A percentile compares a stretch with the other conserved stretches of the same genome.
phyloP scores from a whole-genome alignment of 2,888 invertebrate genomes.

The Ypsolopha sequella region DNA sequence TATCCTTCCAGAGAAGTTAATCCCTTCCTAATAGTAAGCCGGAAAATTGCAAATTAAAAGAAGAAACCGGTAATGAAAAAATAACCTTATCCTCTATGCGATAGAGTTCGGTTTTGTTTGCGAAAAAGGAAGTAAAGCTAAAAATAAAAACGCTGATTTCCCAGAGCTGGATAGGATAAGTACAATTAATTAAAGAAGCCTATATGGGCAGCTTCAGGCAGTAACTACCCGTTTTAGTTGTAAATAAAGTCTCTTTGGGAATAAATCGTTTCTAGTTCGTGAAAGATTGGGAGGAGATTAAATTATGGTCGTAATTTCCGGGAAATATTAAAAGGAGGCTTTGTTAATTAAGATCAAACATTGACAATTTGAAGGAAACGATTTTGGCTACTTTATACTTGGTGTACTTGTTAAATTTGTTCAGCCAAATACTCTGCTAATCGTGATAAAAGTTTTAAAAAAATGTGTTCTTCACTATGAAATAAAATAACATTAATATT shows the following conservation, averaged over 20 bases:
- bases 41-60: constrained; percentile 66
- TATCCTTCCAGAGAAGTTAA: constrained; percentile 59
- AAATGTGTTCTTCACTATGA: too few relatives aligned
- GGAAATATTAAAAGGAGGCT: neutral
- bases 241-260: neutral
- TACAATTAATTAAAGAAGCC: neutral
- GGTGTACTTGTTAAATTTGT: too few relatives aligned
- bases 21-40: constrained; percentile 55
- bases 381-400: too few relatives aligned
- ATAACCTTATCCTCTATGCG: constrained; percentile 6
- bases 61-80: constrained; percentile 9
- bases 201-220: neutral
- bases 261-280: neutral
- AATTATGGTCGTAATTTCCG: neutral
- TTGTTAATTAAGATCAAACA: too few relatives aligned
- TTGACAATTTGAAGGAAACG: too few relatives aligned
- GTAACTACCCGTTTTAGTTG: neutral
- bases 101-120: constrained; percentile 19
- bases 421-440: too few relatives aligned
- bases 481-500: too few relatives aligned
- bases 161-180: constrained; percentile 11
- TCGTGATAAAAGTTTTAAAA: too few relatives aligned
- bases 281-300: neutral
- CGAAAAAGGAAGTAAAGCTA: constrained; percentile 12
- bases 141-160: constrained; percentile 55